Evolutionary conservation across 2,888 invertebrate genomes (phyloP), one percentile per base, ranked within the genome.

Genomic region (Saturnia pavonia): DNA sequence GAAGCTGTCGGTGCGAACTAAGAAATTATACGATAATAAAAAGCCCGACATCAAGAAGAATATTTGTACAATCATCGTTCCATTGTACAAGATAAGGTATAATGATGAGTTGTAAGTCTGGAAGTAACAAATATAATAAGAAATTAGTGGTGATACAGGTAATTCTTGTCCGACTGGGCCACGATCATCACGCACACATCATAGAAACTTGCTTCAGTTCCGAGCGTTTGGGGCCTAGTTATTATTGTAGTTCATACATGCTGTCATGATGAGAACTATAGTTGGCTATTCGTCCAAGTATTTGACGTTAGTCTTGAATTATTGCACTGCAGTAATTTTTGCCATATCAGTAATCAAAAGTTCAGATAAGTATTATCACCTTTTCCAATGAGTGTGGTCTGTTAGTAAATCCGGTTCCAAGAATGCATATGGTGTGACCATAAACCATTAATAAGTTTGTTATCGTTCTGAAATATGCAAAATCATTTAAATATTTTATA

Each of bases 41-140:
- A 81, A 83, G 25, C 84, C 84, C 1, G 84, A 82, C 67, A 85
- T 81, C 9, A 82, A 73, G 74, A 85, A 83, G 77, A 85, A 85
- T 1, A 81, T 78, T 70, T 84, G 85, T 0, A 84, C 79, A 14
- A 84, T 75, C 63, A 83, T 71, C 27, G 77, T 72, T 4, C 84
- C 85, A 70, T 82, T 82, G 74, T 78, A 78, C 43, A 82, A 73
- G 27, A 84, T n/a, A 67, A 79, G 81, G 71, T 76, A 77, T 57
- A 76, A 70, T 0, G 80, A 51, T 42, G 78, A 79, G 22, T 81
- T 76, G 71, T 82, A 81, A 9, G 79, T 72, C 84, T 78, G 71
- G 19, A 71, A 66, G 68, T 8, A 54, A 22, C 27, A 19, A n/a
- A 42, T 4, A 57, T 16, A 14, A 51, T 43, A 3, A 27, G 19